phyloP scores from a whole-genome alignment of 1,140 invertebrate genomes.

The Heterodera carotae region DNA sequence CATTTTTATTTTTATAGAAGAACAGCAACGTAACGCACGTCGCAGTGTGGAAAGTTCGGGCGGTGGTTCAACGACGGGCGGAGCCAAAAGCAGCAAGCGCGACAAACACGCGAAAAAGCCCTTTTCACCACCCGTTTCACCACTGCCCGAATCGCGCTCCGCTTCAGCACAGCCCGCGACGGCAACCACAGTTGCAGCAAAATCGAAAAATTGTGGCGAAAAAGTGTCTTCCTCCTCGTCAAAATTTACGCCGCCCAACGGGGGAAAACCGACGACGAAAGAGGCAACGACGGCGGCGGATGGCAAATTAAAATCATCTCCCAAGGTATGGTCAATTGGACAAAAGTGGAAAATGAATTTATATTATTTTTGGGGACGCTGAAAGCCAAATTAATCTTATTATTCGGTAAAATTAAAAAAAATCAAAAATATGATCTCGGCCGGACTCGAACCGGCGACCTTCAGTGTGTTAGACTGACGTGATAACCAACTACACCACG shows the following conservation, averaged over 20 bases:
- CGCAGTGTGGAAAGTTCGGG: constrained; percentile 20
- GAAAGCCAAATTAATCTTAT: background rate
- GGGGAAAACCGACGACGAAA: background rate
- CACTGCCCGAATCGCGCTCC: constrained; percentile 10
- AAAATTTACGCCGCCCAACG: background rate
- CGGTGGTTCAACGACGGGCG: constrained; percentile 9
- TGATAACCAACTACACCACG: constrained; percentile 29
- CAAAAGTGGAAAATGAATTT: background rate
- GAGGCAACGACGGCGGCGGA: background rate
- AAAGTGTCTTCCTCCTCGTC: background rate
- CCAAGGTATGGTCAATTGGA: background rate
- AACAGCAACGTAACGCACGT: constrained; percentile 4
- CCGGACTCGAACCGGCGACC: constrained; percentile 31
- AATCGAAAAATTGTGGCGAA: background rate
- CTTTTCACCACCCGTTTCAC: constrained; percentile 9
- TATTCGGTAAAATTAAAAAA: constrained; percentile 6
- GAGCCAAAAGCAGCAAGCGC: background rate
- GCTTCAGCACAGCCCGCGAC: constrained; percentile 10
- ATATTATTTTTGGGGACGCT: no score
- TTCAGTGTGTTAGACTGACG: constrained; percentile 30
- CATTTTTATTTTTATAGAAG: constrained; percentile 11
- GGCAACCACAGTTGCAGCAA: background rate
- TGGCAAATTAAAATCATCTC: background rate
- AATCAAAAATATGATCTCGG: constrained; percentile 12
- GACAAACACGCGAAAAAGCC: constrained; percentile 1